Evolutionary conservation across 2,888 invertebrate species (phyloP), one percentile per base, ranked within the genome.

Genomic region (Drosophila recens): DNA sequence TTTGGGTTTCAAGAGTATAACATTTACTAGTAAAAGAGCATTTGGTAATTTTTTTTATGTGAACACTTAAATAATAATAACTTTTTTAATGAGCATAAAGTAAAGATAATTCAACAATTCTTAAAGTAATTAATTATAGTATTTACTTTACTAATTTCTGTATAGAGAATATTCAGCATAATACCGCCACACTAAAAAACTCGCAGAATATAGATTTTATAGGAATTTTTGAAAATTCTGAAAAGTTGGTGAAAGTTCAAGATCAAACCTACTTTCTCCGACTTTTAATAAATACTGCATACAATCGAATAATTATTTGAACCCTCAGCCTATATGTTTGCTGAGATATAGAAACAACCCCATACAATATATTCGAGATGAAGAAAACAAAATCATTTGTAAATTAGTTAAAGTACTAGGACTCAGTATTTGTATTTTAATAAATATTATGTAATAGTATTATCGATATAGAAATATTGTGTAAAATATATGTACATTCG

Each of bases 371-470:
- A 13, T 20, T 5, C 5, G 2, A n/a, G 5, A 9, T 15, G 3
- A 52, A 43, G 11, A 46, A 62, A 30, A 54, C 45, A 30, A 30
- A 15, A 61, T n/a, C n/a, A n/a, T 66, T 40, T 45, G 0, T 63
- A 56, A 67, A 42, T 72, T 68, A 15, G 4, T 13, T 59, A 8
- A 40, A 42, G 27, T 34, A 51, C 13, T 49, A 72, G 11, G 15
- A 36, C 23, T 63, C 20, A 34, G 10, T 15, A 43, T 43, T 33
- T 52, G 23, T 61, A 20, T 59, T 73, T 67, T 0, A 76, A 76
- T 76, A 76, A 76, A 76, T 76, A 76, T 63, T 70, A 57, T 40
- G 15, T 70, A 58, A 70, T 33, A 45, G 2, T 51, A 53, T 8
- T 45, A 53, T 52, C 8, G 34, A 65, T 36, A 51, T 65, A 49